phyloP scores from a whole-genome alignment of 2,113 vertebrate species.

The Phycodurus eques region DNA sequence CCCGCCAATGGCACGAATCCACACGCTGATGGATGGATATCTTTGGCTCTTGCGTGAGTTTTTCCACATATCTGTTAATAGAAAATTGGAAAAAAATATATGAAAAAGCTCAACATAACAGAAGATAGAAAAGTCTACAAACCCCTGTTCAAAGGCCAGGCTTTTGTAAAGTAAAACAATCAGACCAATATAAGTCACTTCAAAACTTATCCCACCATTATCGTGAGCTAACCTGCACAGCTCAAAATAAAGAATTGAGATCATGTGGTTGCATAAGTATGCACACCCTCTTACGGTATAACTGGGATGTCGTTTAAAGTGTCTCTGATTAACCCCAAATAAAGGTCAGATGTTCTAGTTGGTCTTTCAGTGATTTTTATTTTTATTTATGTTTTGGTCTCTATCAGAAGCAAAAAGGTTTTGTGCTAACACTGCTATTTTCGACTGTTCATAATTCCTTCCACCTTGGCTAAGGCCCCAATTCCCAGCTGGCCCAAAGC shows the following conservation, averaged over 20 bases:
- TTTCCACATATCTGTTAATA: conserved; percentile 4
- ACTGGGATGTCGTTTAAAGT: background rate
- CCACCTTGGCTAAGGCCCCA: too few relatives aligned
- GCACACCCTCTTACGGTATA: background rate
- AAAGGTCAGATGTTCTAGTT: background rate
- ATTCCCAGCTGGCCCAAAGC: too few relatives aligned
- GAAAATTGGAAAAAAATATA: background rate
- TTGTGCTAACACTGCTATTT: too few relatives aligned
- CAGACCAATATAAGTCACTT: too few relatives aligned
- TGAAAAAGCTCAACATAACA: background rate
- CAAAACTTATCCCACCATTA: too few relatives aligned
- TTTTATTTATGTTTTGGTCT: too few relatives aligned
- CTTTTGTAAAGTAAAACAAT: too few relatives aligned
- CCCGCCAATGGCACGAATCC: conserved; percentile 44
- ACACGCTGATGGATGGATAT: conserved; percentile 20
- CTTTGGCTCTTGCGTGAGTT: background rate
- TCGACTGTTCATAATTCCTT: too few relatives aligned
- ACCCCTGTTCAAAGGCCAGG: background rate
- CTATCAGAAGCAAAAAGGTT: too few relatives aligned
- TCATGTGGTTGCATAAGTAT: background rate
- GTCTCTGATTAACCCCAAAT: background rate
- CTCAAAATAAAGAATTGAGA: conserved; percentile 14
- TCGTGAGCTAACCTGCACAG: too few relatives aligned
- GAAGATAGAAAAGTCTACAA: background rate
- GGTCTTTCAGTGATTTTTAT: too few relatives aligned